Conservation (phyloP, 2,888 invertebrate species). For the Leptogaster cylindrica region DNA sequence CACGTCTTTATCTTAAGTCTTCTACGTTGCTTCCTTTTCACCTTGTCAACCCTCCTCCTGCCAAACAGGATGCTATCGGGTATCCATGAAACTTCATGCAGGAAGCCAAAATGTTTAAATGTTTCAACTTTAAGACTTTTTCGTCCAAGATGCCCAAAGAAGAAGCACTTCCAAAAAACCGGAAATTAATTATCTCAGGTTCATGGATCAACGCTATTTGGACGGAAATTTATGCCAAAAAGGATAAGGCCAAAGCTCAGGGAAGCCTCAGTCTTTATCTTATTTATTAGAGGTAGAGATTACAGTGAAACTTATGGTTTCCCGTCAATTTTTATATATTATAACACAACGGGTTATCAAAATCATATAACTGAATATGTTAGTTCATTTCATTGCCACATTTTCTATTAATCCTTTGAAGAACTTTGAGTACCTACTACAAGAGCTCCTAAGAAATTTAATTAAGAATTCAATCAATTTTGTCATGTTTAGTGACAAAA, state of each 20-base stretch:
- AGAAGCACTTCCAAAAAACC: neutral
- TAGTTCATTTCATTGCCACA: too few species aligned
- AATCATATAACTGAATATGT: too few species aligned
- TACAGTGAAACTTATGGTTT: conserved; percentile 10
- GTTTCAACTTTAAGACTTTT: neutral
- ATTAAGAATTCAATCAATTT: too few species aligned
- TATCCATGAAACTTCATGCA: too few species aligned
- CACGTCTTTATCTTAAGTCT: neutral
- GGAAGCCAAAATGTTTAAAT: neutral
- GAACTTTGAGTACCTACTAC: too few species aligned
- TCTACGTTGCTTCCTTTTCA: neutral
- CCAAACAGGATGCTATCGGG: neutral
- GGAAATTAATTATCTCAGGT: conserved; percentile 16
- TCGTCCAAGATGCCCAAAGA: neutral
- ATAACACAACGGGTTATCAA: too few species aligned
- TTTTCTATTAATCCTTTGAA: too few species aligned
- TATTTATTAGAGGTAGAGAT: neutral
- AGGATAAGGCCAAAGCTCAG: conserved; percentile 7
- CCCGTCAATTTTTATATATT: neutral
- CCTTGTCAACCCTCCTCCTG: neutral
- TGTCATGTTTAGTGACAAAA: too few species aligned
- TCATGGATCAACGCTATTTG: conserved; percentile 7
- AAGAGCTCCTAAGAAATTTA: too few species aligned
- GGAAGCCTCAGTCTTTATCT: neutral
- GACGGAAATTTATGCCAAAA: conserved; percentile 25